phyloP scores from a whole-genome alignment of 2,113 vertebrate genomes.

The Oenanthe oenanthe region DNA sequence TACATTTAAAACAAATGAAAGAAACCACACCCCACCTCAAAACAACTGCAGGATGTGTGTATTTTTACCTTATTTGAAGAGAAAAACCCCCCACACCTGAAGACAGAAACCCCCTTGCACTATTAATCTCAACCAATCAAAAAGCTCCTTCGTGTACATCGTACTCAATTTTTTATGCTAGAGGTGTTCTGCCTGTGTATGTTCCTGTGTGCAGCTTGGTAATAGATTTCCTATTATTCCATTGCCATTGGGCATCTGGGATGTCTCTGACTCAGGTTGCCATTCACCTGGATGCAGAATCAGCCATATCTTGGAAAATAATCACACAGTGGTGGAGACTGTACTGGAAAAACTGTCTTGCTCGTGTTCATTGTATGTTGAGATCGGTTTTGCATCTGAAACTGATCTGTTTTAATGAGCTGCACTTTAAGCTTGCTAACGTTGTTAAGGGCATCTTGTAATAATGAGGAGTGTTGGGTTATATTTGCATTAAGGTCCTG shows the following conservation, averaged over 20 bases:
- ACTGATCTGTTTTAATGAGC: neutral
- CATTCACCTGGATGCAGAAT: neutral
- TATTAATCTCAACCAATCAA: neutral
- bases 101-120: neutral
- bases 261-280: neutral
- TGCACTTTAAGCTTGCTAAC: neutral
- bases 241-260: neutral
- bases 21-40: accelerated
- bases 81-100: accelerated
- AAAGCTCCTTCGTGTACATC: accelerated
- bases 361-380: neutral
- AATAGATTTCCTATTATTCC: neutral
- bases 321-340: neutral
- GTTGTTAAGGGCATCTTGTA: neutral
- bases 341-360: neutral
- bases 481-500: neutral
- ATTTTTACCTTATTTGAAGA: neutral
- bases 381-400: neutral
- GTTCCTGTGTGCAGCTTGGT: neutral
- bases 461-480: neutral
- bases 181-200: neutral
- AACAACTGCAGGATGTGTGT: neutral
- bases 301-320: neutral
- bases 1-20: neutral
- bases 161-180: neutral